These are phyloP conservation scores for Proisotoma minuta DNA, from an alignment of 2,888 invertebrate species.

Conservation along the genomic window DNA sequence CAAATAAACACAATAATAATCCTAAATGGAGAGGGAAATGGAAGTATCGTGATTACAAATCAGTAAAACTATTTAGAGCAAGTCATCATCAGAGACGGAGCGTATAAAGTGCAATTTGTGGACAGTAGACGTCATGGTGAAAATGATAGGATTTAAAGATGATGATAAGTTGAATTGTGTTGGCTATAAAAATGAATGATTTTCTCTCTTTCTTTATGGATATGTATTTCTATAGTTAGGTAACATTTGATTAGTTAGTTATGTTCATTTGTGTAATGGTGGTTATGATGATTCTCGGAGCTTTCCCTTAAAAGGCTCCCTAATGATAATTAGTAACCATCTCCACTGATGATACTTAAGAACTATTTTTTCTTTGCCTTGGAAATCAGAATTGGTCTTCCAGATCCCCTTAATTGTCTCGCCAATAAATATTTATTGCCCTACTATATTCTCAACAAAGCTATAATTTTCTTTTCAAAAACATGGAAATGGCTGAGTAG, in stretches of 20 bases:
- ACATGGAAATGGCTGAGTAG: conserved; percentile 36
- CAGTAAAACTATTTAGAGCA: neutral
- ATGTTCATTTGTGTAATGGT: conserved; percentile 38
- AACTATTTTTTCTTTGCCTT: conserved; percentile 15
- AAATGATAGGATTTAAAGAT: conserved; percentile 15
- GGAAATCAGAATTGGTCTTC: conserved; percentile 44
- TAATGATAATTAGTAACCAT: conserved; percentile 48
- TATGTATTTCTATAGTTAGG: conserved; percentile 16
- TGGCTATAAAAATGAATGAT: conserved; percentile 16
- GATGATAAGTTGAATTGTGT: conserved; percentile 13
- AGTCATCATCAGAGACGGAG: too few relatives aligned
- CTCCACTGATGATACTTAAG: conserved; percentile 8
- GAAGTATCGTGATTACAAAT: neutral
- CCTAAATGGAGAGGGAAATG: too few relatives aligned
- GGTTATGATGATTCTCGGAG: neutral
- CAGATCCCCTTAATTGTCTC: conserved; percentile 48
- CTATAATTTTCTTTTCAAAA: conserved; percentile 37
- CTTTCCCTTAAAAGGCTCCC: conserved; percentile 44
- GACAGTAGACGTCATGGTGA: neutral
- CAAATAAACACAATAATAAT: too few relatives aligned
- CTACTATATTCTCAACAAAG: conserved; percentile 40
- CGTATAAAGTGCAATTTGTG: neutral
- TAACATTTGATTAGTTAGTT: conserved; percentile 47
- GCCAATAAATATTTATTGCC: conserved; percentile 48
- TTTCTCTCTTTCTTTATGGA: neutral